Base-by-base conservation (phyloP, 2,113 vertebrate genomes). In the Vidua chalybeata region DNA sequence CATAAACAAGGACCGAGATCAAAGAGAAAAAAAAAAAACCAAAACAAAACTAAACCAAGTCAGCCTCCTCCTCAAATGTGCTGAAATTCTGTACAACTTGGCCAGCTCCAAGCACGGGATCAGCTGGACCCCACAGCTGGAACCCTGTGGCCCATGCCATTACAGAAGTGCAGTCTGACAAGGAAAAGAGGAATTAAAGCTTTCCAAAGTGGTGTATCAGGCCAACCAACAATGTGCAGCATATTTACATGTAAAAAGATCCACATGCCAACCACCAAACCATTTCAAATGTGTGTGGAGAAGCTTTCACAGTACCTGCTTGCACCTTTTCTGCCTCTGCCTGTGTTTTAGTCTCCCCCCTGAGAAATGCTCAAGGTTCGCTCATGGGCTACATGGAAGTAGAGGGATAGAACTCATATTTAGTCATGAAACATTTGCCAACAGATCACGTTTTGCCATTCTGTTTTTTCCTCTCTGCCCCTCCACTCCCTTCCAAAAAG, bases 341-440 rank as follows among this genome's bases (percentile, higher is more conserved):
- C 89, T 96, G 73, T 96, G 89, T 84, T 96, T 77, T 76, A 78
- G 48, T 94, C 39, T 91, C 52, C 72, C 76, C 90, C 52, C 76
- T 66, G 59, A 84, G 84, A 84, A 89, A 84, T 61, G 89, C 94
- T 89, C 68, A 76, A 88, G 87, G 39, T 58, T 87, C 5, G 1
- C 77, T 95, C 91, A 94, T 95, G 91, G 89, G 52, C 94, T 90
- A 94, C 89, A 80, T 82, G 94, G 85, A 90, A 96, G 88, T 82
- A 68, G 87, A 96, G 93, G 87, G 92, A 81, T 67, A 96, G 94
- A 95, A 94, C 91, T 96, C 97, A 97, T 97, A 97, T 51, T 97
- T 90, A 96, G 94, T 61, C 97, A 97, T 97, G 90, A 96, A 94
- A 89, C 97, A 97, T 97, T 94, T 96, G 81, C 94, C 82, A 94